phyloP scores from a whole-genome alignment of 1,140 invertebrate species.

The Lepidurus apus region DNA sequence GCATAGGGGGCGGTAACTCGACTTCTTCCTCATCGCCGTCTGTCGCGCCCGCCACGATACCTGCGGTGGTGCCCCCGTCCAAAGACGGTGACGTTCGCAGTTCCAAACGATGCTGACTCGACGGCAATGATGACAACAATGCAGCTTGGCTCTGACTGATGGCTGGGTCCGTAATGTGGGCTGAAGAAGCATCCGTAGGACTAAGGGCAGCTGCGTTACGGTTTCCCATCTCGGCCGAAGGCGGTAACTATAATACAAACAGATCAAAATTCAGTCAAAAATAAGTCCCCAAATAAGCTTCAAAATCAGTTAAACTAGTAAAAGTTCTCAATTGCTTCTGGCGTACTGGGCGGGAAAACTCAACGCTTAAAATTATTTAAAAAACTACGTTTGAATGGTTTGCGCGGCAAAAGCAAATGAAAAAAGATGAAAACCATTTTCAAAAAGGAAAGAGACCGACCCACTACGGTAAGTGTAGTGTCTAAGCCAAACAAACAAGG shows the following conservation, averaged over 20 bases:
- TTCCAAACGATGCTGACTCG: not conserved
- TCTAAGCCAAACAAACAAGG: too few relatives aligned
- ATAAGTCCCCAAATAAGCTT: too few relatives aligned
- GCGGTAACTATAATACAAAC: not conserved
- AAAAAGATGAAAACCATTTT: too few relatives aligned
- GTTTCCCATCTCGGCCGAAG: slow-evolving; percentile 2
- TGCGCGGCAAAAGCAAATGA: too few relatives aligned
- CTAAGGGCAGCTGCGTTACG: not conserved
- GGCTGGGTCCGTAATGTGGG: not conserved
- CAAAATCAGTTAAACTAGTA: too few relatives aligned
- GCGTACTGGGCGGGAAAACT: too few relatives aligned
- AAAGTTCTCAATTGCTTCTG: too few relatives aligned
- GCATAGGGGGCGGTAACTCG: slow-evolving; percentile 91
- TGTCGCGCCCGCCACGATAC: slow-evolving; percentile 5
- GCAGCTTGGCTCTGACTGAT: not conserved
- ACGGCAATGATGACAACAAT: not conserved
- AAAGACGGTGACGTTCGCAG: not conserved
- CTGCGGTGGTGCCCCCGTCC: not conserved
- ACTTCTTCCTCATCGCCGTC: slow-evolving; percentile 61
- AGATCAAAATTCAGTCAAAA: not conserved
- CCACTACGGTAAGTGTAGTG: too few relatives aligned
- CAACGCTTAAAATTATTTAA: too few relatives aligned
- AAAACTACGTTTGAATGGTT: too few relatives aligned
- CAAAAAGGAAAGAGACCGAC: too few relatives aligned
- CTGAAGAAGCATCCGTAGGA: not conserved